Evolutionary conservation across 1,140 invertebrate genomes (phyloP).

Genomic region (Aphelenchoides besseyi): DNA sequence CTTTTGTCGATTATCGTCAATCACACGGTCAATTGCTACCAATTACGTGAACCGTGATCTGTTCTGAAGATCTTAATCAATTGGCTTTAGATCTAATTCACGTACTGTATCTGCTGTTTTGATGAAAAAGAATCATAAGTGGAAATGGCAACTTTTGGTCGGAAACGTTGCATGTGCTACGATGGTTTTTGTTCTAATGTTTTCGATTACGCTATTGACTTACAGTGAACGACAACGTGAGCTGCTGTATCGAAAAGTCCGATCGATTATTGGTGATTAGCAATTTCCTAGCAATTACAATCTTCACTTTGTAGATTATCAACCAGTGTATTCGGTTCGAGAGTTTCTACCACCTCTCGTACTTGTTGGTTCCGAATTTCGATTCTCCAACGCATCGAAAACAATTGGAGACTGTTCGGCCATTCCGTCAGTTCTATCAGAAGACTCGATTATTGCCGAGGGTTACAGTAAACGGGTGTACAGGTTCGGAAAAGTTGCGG

Average conservation of each 20-base stretch:
- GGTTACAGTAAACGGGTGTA: slow-evolving; percentile 9
- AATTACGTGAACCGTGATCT: not conserved
- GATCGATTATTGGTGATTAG: not conserved
- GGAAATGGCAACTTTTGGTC: not conserved
- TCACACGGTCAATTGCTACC: no score
- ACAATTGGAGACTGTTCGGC: not conserved
- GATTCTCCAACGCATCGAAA: not conserved
- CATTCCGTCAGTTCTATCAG: not conserved
- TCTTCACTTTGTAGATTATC: not conserved
- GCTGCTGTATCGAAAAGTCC: not conserved
- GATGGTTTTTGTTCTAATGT: not conserved
- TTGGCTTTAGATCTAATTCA: not conserved
- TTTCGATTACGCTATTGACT: not conserved
- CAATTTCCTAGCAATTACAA: not conserved
- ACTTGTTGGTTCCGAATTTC: not conserved
- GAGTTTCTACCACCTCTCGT: not conserved
- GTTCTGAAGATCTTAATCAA: not conserved
- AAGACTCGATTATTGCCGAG: not conserved
- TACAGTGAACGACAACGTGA: not conserved
- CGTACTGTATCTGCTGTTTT: not conserved
- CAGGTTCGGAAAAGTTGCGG: slow-evolving; percentile 8
- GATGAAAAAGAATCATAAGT: not conserved
- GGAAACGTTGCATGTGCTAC: not conserved
- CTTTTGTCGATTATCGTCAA: not conserved
- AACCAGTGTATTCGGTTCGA: not conserved